These are phyloP conservation scores for Ornithorhynchus anatinus DNA, from an alignment of 2,113 vertebrate genomes.

Conservation along the genomic window DNA sequence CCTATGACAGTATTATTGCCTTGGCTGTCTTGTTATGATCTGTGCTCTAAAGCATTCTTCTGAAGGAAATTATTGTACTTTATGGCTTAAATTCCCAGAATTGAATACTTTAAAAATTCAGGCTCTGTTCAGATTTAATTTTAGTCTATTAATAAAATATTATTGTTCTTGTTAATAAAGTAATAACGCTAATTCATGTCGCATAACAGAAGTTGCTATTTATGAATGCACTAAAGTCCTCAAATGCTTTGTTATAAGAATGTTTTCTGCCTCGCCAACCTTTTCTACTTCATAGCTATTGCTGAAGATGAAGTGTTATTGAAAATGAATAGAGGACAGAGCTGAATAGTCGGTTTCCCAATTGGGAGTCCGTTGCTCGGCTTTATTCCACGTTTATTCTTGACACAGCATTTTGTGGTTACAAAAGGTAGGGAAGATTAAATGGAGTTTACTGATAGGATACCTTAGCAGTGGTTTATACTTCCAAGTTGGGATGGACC, in stretches of 20 bases:
- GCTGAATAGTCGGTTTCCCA: not conserved
- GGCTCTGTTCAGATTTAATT: slow-evolving; percentile 59
- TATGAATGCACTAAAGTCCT: slow-evolving; percentile 36
- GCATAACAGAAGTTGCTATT: slow-evolving; percentile 52
- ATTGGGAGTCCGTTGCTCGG: not conserved
- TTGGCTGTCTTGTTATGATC: slow-evolving; percentile 44
- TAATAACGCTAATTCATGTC: slow-evolving; percentile 58
- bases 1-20: slow-evolving; percentile 27
- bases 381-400: no score
- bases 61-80: slow-evolving; percentile 46
- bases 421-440: not conserved
- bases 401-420: not conserved
- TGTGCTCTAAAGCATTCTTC: slow-evolving; percentile 46
- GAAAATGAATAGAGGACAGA: not conserved
- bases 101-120: slow-evolving; percentile 54
- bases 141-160: slow-evolving; percentile 62
- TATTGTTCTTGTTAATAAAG: slow-evolving; percentile 64
- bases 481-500: no score
- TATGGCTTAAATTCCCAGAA: slow-evolving; percentile 44
- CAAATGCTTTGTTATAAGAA: slow-evolving; percentile 25
- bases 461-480: no score
- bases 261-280: slow-evolving; percentile 1
- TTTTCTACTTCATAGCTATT: not conserved
- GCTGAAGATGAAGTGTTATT: not conserved
- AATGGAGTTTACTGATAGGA: no score